Evolutionary conservation across 35 echinoderm and acorn worm species (phyloP), one percentile per base, ranked within the genome.

Genomic region (Ophiothrix spiculata): DNA sequence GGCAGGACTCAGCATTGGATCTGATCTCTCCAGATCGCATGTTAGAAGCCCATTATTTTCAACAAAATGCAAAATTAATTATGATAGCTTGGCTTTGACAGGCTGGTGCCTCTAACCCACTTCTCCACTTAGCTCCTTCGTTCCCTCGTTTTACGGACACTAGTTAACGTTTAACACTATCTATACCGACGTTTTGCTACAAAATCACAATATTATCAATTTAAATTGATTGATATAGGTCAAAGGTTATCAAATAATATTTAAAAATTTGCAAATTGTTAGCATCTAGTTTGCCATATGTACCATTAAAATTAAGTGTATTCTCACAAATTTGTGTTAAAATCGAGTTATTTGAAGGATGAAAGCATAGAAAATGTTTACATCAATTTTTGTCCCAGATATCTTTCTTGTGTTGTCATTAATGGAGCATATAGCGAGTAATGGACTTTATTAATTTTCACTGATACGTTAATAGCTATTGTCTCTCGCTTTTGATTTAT

Each of bases 31-130:
- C 17, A 69, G 60, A 69, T 69, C 60, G 17, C 60, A 69, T 69
- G 60, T 69, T 69, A 69, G 60, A 69, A 69, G 60, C 60, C 60
- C 60, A 69, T 69, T 69, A 69, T 69, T 69, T 69, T 69, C 60
- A 69, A 69, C 60, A 69, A 69, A 69, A 69, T 69, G 60, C 60
- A 69, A 69, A 69, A 69, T 69, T 69, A 69, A 69, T 69, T 69
- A 69, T 69, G 60, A 69, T 28, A 28, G 60, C 60, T 69, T 69
- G 60, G 60, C 16, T 28, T 69, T 69, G 60, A 69, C 60, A 69
- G 60, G 3, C 25, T 15, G 2, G 23, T 69, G 60, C 60, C 60
- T 69, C 10, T 28, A 69, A 69, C 60, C 60, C 60, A 69, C 60
- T 69, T 69, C 60, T 28, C 8, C 60, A 69, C 25, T n/a, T 69